These are phyloP conservation scores for Cryptotermes secundus DNA, from an alignment of 1,140 invertebrate genomes.

Conservation along the genomic window DNA sequence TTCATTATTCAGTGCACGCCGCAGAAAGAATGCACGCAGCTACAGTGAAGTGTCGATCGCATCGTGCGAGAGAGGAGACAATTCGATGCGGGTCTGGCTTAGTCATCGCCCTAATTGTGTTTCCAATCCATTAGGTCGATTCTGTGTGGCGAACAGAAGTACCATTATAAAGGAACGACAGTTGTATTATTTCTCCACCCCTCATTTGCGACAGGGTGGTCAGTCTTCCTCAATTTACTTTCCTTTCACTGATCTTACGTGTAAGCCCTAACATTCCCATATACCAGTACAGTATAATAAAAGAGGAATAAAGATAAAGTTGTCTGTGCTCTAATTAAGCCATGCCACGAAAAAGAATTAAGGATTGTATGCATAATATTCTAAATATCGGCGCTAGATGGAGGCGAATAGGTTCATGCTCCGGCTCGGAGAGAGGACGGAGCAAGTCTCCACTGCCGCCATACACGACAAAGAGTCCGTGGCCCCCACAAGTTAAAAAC, in stretches of 20 bases:
- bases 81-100: not conserved
- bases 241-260: not conserved
- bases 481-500: no score
- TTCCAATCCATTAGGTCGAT: not conserved
- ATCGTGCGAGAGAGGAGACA: not conserved
- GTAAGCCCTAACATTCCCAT: not conserved
- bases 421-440: no score
- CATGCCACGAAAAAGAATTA: no score
- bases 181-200: not conserved
- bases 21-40: not conserved
- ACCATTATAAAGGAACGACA: not conserved
- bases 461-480: no score
- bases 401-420: no score
- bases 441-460: no score
- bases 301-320: no score
- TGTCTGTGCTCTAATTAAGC: no score
- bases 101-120: not conserved
- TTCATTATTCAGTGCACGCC: not conserved
- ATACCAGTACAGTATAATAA: no score
- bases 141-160: not conserved
- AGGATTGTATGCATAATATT: no score
- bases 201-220: not conserved
- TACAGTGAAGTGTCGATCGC: not conserved
- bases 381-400: no score
- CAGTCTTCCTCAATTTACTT: not conserved